Base-by-base conservation (phyloP, 2,888 invertebrate genomes). In the Idaea straminata region DNA sequence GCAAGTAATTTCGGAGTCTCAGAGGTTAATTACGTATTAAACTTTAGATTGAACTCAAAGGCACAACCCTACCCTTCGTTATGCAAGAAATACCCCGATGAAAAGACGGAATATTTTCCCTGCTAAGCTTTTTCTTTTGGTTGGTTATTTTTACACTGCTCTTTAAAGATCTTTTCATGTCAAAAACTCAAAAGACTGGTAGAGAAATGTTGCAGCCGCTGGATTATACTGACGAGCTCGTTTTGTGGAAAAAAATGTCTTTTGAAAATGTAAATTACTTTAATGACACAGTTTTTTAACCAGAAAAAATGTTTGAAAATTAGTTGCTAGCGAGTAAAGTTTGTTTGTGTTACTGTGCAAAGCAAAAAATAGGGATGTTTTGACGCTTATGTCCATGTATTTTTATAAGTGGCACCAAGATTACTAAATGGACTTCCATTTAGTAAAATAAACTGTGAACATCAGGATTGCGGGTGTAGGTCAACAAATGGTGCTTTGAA, bases 111-210 rank as follows among this genome's bases (percentile, higher is more conserved):
- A 47, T 47, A 47, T 47, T 47, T 47, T 47, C 47, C 13, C 13
- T 47, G 47, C 47, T 13, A 47, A 6, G 47, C 47, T 47, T 47
- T 38, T 47, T 47, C 47, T 47, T 47, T 47, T 47, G 3, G 47
- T 1, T 47, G 47, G 47, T 47, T 47, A 47, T 47, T 47, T 47
- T 47, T 47, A 69, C 69, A 47, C 47, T 5, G 47, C 47, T 65
- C 35, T 38, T 62, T 64, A 70, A 73, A 69, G 62, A 62, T 62
- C 62, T 38, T 68, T 67, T 70, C 75, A 72, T 68, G 65, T 63
- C 61, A 64, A 64, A 25, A 13, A 15, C 3, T 0, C 60, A 69
- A 72, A 77, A 69, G 72, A 70, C 68, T 25, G 13, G 47, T 47
- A 47, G 47, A 47, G 47, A 47, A 47, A 47, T 13, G 47, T 47